These are phyloP conservation scores for Microtus ochrogaster DNA, from an alignment of 2,113 vertebrate species.

Conservation along the genomic window DNA sequence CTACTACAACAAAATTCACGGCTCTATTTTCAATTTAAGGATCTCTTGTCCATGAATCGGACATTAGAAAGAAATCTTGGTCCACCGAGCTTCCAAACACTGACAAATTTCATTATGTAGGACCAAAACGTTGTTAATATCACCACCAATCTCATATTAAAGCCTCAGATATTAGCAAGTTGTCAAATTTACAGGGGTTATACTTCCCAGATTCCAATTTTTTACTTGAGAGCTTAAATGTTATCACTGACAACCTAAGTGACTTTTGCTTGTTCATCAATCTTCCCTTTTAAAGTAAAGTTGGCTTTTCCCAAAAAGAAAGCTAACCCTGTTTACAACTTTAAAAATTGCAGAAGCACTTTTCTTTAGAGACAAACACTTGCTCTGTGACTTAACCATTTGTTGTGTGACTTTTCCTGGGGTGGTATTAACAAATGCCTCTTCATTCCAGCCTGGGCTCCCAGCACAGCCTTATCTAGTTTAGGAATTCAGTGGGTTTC, in stretches of 20 bases:
- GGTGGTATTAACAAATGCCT: neutral
- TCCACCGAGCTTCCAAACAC: neutral
- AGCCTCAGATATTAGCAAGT: neutral
- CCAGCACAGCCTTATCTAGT: neutral
- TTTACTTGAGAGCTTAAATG: slow-evolving; percentile 54
- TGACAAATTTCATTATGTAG: neutral
- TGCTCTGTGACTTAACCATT: neutral
- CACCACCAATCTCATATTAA: neutral
- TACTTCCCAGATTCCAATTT: slow-evolving; percentile 34
- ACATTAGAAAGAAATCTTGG: slow-evolving; percentile 16
- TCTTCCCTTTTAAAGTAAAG: slow-evolving; percentile 44
- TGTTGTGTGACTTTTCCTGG: neutral
- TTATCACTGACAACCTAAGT: slow-evolving; percentile 39
- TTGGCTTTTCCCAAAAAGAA: neutral
- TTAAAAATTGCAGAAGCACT: neutral
- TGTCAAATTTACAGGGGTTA: slow-evolving; percentile 25
- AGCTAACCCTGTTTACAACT: neutral
- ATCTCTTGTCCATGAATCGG: neutral
- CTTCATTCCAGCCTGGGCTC: neutral
- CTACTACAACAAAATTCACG: slow-evolving; percentile 28
- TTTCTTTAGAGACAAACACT: neutral
- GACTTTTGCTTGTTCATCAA: neutral
- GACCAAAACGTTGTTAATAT: neutral
- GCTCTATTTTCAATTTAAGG: slow-evolving; percentile 17
- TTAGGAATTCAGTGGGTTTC: neutral